Evolutionary conservation across 1,140 invertebrate species (phyloP), one percentile per base, ranked within the genome.

Genomic region (Drosophila willistoni): DNA sequence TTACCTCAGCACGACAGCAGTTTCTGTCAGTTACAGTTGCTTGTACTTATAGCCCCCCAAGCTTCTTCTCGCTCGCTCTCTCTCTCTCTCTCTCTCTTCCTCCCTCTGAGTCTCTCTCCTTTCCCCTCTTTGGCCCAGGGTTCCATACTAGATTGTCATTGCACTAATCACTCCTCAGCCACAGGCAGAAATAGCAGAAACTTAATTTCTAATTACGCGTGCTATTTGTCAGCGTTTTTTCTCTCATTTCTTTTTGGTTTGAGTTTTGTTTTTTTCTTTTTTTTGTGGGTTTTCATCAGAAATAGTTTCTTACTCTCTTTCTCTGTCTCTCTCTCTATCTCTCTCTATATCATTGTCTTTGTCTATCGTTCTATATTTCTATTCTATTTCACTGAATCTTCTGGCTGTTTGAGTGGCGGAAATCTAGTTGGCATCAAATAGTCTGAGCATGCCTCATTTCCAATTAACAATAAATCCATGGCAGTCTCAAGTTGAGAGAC

Each of bases 181-280:
- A 66, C 39, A 42, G 62, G 59, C 59, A 73, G 56, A 51, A 71
- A 83, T 61, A 73, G 44, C 67, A 71, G 73, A 68, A 86, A 79
- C 83, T 86, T 86, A 83, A 86, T 86, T 86, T 87, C 83, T 86
- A 86, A 86, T 86, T 86, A 86, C 83, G 84, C 84, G 79, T 89
- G 70, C 83, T 73, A 86, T 83, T 86, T 86, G 84, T 86, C 83
- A 86, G 83, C 83, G 64, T 77, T 86, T 86, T 39, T 39, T 10
- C 36, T 47, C 25, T 79, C 64, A 42, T 68, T 36, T 59, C 64
- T 57, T 64, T 64, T 71, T 39, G 3, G 10, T 7, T 12, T 59
- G 39, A 29, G 22, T 60, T 47, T 61, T 54, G 44, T 12, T 47
- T 25, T 36, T 17, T 63, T n/a, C n/a, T 39, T 34, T 29, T 29